A percentile compares a stretch with the other conserved stretches of the same genome.
Conservation (phyloP, 2,888 invertebrate genomes). For the Aspidiotus destructor region DNA sequence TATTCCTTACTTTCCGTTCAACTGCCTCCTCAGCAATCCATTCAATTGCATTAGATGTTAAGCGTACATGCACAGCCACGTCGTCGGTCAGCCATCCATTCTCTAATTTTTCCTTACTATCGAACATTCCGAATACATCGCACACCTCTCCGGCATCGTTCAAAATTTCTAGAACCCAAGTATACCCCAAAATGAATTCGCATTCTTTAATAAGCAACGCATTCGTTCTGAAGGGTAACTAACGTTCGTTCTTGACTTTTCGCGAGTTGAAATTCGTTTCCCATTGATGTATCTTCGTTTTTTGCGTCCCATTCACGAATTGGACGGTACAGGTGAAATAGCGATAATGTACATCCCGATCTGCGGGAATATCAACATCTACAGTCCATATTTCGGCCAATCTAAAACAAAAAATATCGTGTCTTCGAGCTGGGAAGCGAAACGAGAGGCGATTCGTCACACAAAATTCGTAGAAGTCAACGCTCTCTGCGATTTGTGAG, state of each 20-base stretch:
- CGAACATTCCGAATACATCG: slow-evolving; percentile 21
- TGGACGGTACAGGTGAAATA: slow-evolving; percentile 48
- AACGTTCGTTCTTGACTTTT: slow-evolving; percentile 44
- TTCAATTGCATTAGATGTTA: slow-evolving; percentile 67
- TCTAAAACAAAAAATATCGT: slow-evolving; percentile 36
- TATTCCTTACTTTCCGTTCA: slow-evolving; percentile 3
- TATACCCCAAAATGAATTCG: too few relatives aligned
- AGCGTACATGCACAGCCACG: slow-evolving; percentile 72
- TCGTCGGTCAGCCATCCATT: slow-evolving; percentile 78
- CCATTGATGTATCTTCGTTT: slow-evolving; percentile 47
- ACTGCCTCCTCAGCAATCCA: not conserved
- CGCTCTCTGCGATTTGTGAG: too few relatives aligned
- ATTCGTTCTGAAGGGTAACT: slow-evolving; percentile 38
- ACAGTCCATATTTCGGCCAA: slow-evolving; percentile 51
- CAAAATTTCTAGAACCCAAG: not conserved
- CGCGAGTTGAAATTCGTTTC: slow-evolving; percentile 67
- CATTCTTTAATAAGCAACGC: not conserved
- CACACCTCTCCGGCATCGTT: not conserved
- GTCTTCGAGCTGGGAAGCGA: not conserved
- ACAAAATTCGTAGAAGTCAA: too few relatives aligned
- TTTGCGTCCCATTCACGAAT: not conserved
- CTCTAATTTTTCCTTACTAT: slow-evolving; percentile 45
- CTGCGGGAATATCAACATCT: slow-evolving; percentile 55
- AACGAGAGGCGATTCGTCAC: not conserved
- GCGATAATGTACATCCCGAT: slow-evolving; percentile 59